Percentiles rank a stretch among this genome's conserved stretches.
phyloP scores from a whole-genome alignment of 1,140 invertebrate genomes.

The Delia radicum region DNA sequence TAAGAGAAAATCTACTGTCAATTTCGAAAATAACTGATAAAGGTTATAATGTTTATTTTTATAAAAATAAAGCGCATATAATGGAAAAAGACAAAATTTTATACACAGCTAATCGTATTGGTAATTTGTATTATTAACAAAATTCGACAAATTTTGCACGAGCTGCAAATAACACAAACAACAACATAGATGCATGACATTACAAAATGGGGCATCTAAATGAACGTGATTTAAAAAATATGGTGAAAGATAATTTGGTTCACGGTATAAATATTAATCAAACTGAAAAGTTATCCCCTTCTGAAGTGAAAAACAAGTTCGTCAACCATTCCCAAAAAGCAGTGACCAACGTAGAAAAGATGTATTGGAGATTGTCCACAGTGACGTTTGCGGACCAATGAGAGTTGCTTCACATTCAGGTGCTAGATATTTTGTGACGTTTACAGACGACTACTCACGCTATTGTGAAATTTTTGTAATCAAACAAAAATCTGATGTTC shows the following conservation, averaged over 20 bases:
- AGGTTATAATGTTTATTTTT: not conserved
- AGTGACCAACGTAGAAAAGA: not conserved
- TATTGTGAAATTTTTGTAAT: constrained; percentile 52
- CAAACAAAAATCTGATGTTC: constrained; percentile 36
- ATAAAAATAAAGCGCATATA: not conserved
- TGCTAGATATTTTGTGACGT: constrained; percentile 49
- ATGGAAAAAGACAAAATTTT: not conserved
- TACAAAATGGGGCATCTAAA: constrained; percentile 25
- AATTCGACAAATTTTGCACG: not conserved
- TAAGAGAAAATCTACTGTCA: not conserved
- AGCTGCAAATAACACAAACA: not conserved
- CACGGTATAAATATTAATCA: not conserved
- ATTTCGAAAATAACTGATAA: not conserved
- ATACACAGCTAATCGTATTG: not conserved
- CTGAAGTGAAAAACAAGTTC: not conserved
- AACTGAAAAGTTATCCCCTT: not conserved
- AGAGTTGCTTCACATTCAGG: constrained; percentile 40
- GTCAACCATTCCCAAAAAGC: not conserved
- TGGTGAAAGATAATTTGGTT: not conserved
- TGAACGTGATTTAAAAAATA: not conserved
- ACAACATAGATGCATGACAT: constrained; percentile 12
- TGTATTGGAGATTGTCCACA: constrained; percentile 43
- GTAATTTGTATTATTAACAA: not conserved
- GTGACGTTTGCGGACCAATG: constrained; percentile 55
- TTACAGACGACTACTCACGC: constrained; percentile 53